Evolutionary conservation across 2,888 invertebrate species (phyloP).

Genomic region (Monopis laevigella): DNA sequence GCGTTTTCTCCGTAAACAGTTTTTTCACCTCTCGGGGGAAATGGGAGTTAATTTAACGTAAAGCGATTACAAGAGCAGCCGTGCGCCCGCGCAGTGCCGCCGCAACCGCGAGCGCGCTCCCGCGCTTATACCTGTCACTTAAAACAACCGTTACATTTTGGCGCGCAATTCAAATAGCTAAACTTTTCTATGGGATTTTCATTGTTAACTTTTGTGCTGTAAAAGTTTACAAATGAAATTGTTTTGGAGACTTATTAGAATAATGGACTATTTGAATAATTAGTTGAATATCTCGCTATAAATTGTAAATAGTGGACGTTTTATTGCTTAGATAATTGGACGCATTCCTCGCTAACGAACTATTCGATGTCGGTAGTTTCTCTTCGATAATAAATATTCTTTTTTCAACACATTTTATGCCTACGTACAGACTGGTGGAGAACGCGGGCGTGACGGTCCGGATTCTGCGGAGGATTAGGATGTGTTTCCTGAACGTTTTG

Average conservation of each 20-base stretch:
- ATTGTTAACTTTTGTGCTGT: constrained; percentile 45
- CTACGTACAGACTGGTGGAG: constrained; percentile 39
- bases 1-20: constrained; percentile 50
- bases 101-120: constrained; percentile 37
- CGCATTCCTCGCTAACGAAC: neutral
- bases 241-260: too few species aligned
- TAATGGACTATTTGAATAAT: neutral
- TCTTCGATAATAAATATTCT: constrained; percentile 18
- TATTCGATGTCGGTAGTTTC: neutral
- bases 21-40: constrained; percentile 37
- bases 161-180: constrained; percentile 25
- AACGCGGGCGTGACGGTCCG: constrained; percentile 29
- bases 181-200: constrained; percentile 24
- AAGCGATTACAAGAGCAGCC: constrained; percentile 34
- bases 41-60: constrained; percentile 51
- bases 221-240: constrained; percentile 52
- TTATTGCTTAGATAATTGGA: neutral
- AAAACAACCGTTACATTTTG: constrained; percentile 18
- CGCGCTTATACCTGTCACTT: constrained; percentile 25
- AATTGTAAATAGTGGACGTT: too few species aligned
- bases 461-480: constrained; percentile 35
- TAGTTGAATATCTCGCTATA: too few species aligned
- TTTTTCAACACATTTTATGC: constrained; percentile 30
- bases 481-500: constrained; percentile 68
- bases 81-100: constrained; percentile 37